Conservation (phyloP, 2,113 vertebrate species). For the Gnathonemus longibarbis region DNA sequence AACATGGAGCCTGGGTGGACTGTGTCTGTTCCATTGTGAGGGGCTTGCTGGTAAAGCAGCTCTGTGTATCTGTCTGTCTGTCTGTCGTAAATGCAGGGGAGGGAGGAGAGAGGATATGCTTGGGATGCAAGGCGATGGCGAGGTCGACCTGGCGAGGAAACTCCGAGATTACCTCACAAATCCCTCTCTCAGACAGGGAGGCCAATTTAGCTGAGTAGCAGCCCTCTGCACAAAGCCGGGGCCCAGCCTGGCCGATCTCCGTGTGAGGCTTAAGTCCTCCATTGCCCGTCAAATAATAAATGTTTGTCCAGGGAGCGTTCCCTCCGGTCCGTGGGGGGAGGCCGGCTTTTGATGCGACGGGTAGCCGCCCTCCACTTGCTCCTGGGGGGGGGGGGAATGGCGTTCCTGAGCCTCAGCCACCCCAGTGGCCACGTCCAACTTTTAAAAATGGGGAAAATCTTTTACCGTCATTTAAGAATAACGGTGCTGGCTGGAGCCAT, state of each 20-base stretch:
- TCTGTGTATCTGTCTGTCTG: neutral
- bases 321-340: neutral
- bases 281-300: constrained; percentile 21
- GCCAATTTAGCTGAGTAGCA: constrained; percentile 14
- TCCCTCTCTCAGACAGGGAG: constrained; percentile 27
- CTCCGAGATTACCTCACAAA: constrained; percentile 31
- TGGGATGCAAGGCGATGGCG: constrained; percentile 21
- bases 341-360: neutral
- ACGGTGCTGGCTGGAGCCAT: neutral
- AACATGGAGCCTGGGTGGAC: neutral
- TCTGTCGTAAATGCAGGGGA: neutral
- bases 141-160: constrained; percentile 33
- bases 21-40: neutral
- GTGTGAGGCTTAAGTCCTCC: constrained; percentile 23
- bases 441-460: neutral
- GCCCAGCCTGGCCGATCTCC: constrained; percentile 24
- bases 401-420: neutral
- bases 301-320: constrained; percentile 23
- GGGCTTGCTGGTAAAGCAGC: neutral
- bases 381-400: no score
- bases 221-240: constrained; percentile 22
- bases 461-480: neutral
- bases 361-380: neutral
- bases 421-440: neutral
- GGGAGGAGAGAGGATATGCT: neutral